Conservation (phyloP, 2,888 invertebrate species). For the Athripsodes cinereus region DNA sequence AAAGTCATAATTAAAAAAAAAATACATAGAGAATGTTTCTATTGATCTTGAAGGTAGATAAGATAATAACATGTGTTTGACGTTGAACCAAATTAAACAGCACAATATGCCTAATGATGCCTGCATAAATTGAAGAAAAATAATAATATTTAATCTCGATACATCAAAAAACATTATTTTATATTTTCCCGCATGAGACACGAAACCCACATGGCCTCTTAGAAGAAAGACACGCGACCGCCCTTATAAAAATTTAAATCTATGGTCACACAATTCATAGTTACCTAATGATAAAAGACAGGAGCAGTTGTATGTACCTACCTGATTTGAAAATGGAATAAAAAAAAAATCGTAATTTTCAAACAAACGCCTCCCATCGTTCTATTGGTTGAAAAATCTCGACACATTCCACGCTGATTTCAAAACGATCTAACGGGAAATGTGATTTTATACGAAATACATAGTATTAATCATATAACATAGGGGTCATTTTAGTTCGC, state of each 20-base stretch:
- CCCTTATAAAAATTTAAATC: no score
- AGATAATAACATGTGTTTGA: no score
- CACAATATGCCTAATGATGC: no score
- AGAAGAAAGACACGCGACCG: slow-evolving; percentile 32
- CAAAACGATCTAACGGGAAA: slow-evolving; percentile 19
- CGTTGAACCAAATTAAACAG: no score
- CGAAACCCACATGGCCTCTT: slow-evolving; percentile 31
- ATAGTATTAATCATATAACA: not conserved
- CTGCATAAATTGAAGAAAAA: no score
- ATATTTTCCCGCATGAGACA: slow-evolving; percentile 28
- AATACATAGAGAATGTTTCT: no score
- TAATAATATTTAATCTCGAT: not conserved
- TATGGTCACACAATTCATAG: no score
- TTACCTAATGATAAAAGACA: not conserved
- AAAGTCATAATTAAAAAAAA: no score
- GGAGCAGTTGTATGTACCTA: not conserved
- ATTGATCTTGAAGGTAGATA: no score
- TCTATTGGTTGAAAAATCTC: slow-evolving; percentile 1
- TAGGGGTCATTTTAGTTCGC: slow-evolving; percentile 29
- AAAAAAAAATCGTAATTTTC: not conserved
- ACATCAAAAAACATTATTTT: no score
- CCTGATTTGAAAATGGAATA: not conserved
- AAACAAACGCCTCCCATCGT: not conserved
- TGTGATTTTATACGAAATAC: slow-evolving; percentile 10
- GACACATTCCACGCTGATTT: slow-evolving; percentile 31